Conservation (phyloP, 2,888 invertebrate genomes). For the Lydus trimaculatus region DNA sequence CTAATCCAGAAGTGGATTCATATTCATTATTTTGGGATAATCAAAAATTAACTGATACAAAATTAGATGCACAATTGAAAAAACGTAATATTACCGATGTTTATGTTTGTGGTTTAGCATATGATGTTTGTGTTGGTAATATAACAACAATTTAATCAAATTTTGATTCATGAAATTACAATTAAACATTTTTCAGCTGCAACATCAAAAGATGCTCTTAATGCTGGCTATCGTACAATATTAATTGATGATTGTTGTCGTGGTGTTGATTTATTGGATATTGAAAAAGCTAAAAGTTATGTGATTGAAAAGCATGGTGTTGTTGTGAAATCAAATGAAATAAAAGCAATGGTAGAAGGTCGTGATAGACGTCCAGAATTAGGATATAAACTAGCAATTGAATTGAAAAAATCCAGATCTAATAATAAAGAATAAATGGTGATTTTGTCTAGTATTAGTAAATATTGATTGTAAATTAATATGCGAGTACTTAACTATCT, state of each 20-base stretch:
- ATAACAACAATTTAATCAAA: slow-evolving; percentile 17
- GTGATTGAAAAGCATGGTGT: slow-evolving; percentile 78
- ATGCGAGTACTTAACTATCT: slow-evolving; percentile 4
- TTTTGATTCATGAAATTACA: neutral
- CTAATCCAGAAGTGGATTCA: slow-evolving; percentile 92
- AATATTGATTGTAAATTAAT: neutral
- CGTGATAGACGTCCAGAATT: slow-evolving; percentile 84
- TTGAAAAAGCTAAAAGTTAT: slow-evolving; percentile 78
- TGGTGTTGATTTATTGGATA: slow-evolving; percentile 86
- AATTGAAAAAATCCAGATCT: slow-evolving; percentile 64
- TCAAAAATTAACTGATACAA: slow-evolving; percentile 85
- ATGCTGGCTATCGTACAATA: slow-evolving; percentile 86
- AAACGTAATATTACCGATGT: slow-evolving; percentile 85
- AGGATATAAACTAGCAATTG: slow-evolving; percentile 86
- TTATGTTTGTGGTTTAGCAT: slow-evolving; percentile 92
- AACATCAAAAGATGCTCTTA: slow-evolving; percentile 84
- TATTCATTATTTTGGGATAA: slow-evolving; percentile 99
- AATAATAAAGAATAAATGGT: neutral
- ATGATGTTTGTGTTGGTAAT: slow-evolving; percentile 91
- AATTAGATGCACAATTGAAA: slow-evolving; percentile 79
- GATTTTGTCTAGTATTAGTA: neutral
- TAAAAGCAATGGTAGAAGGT: slow-evolving; percentile 84
- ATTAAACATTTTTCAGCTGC: slow-evolving; percentile 70
- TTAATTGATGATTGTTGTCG: slow-evolving; percentile 89
- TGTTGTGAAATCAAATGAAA: slow-evolving; percentile 78